Evolutionary conservation across 2,113 vertebrate species (phyloP), one percentile per base, ranked within the genome.

Genomic region (Leptobrachium ailaonicum): DNA sequence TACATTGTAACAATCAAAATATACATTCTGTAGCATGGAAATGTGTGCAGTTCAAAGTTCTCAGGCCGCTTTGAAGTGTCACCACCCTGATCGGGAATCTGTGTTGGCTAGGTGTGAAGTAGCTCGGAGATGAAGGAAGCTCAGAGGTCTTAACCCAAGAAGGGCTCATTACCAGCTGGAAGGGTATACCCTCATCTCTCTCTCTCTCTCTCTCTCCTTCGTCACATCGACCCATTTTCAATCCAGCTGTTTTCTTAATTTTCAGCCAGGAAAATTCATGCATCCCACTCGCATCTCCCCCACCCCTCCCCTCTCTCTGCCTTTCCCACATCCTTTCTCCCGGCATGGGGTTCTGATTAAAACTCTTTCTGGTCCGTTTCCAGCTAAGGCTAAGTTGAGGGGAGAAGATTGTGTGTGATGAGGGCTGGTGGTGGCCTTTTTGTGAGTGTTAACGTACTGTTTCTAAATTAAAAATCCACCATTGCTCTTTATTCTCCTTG

Each of bases 171-270:
- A 63, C 53, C 43, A 41, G 73, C 72, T 40, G 73, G 73, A 12
- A 20, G 73, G 32, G 56, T n/a, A 32, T 32, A 32, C 20, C 20
- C 20, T 32, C 20, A 1, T 32, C 20, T 32, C 20, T 32, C 1
- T 42, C 9, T 42, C 8, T 4, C 3, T 66, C 20, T 66, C 20
- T 40, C 20, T 66, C 11, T 41, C 20, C 58, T 6, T 62, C 41
- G 5, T 32, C 20, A 32, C 41, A 32, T 60, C 54, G 3, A 14
- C 82, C 50, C 6, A 2, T 62, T 47, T 67, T 71, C 71, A 71
- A 44, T 58, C 14, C 8, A 82, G 76, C 82, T 66, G 69, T 86
- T 84, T 83, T 77, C 66, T n/a, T 62, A 60, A 69, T 77, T 70
- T 77, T 54, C 53, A 77, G 76, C 81, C 13, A 0, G 82, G 82